phyloP scores from a whole-genome alignment of 1,140 invertebrate genomes.

The Teleopsis dalmanni region DNA sequence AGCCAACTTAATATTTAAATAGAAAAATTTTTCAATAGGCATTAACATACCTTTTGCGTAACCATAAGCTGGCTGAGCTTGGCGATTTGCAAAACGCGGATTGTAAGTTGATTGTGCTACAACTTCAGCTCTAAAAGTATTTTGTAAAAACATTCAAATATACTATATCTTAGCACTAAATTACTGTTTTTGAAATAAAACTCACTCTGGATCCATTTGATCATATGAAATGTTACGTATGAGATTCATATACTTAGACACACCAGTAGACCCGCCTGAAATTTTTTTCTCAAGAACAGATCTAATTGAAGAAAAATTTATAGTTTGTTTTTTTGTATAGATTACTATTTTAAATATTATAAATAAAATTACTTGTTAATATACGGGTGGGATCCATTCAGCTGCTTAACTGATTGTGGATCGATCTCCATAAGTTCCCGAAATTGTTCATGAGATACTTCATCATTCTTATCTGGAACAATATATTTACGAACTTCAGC shows the following conservation, averaged over 20 bases:
- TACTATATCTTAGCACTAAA: not conserved
- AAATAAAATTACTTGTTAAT: slow-evolving; percentile 5
- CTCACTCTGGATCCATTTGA: not conserved
- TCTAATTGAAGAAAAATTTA: not conserved
- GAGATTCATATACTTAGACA: not conserved
- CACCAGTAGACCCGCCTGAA: not conserved
- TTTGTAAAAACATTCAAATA: not conserved
- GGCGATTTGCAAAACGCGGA: not conserved
- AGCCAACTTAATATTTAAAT: too few relatives aligned
- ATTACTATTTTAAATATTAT: not conserved
- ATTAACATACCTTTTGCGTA: slow-evolving; percentile 1
- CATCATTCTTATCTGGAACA: slow-evolving; percentile 68
- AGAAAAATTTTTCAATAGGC: too few relatives aligned
- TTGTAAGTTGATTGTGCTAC: not conserved
- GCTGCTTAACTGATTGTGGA: slow-evolving; percentile 31
- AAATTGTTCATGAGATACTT: slow-evolving; percentile 70
- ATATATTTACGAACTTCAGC: slow-evolving; percentile 66
- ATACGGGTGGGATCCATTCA: slow-evolving; percentile 31
- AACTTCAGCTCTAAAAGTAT: not conserved
- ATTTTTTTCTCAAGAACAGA: not conserved
- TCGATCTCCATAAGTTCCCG: slow-evolving; percentile 57
- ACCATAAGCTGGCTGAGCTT: not conserved
- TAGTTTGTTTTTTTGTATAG: not conserved
- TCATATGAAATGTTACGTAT: not conserved
- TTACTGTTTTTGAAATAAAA: not conserved